phyloP scores from a whole-genome alignment of 2,797 vertebrate genomes.

The Phrynocephalus guinanensis region DNA sequence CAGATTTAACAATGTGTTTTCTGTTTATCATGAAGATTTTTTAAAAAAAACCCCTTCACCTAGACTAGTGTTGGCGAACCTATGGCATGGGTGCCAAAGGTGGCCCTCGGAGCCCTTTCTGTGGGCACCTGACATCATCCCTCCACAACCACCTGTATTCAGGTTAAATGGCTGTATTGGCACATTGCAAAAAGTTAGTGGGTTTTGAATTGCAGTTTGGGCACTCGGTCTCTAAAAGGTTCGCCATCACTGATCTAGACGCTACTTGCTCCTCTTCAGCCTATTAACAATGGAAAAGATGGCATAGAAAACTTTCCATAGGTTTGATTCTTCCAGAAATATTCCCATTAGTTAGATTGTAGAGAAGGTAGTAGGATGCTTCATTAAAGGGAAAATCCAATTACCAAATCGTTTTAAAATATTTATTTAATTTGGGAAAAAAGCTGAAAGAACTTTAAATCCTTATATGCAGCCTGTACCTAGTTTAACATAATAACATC shows the following conservation, averaged over 20 bases:
- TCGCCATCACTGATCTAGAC: neutral
- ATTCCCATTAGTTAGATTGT: constrained; percentile 13
- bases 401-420: constrained; percentile 11
- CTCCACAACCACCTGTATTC: no score
- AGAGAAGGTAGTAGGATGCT: constrained; percentile 15
- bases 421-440: neutral
- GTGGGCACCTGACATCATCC: no score
- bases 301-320: neutral
- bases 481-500: no score
- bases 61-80: no score
- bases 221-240: no score
- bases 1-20: neutral
- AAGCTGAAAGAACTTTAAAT: constrained; percentile 19
- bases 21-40: constrained; percentile 3
- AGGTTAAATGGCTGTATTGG: no score
- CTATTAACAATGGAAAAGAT: neutral
- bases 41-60: neutral
- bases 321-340: constrained; percentile 9
- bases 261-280: neutral
- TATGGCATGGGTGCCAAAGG: no score
- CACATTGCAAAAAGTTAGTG: no score
- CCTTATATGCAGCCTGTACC: neutral
- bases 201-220: no score
- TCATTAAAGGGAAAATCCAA: neutral
- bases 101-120: no score